Percentiles rank a stretch among this genome's conserved stretches.
Conservation (phyloP, 1,140 invertebrate species). For the Dinoponera quadriceps region DNA sequence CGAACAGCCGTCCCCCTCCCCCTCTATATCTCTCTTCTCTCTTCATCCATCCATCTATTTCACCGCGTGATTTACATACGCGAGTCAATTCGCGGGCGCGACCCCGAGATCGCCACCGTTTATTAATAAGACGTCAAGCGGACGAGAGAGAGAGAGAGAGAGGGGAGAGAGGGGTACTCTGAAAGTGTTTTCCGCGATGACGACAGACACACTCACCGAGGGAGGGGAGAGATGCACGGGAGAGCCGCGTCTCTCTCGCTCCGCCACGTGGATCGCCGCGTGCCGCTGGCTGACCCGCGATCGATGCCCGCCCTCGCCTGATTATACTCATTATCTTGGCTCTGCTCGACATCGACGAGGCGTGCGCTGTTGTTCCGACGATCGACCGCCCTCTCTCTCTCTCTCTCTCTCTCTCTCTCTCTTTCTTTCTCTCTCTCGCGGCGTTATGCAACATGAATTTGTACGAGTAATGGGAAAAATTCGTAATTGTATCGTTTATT, state of each 20-base stretch:
- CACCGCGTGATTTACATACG: constrained; percentile 64
- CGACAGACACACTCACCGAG: constrained; percentile 51
- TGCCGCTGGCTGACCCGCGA: background rate
- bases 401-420: too few species aligned
- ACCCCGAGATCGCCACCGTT: constrained; percentile 21
- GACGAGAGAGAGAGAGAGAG: constrained; percentile 39
- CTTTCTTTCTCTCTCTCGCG: too few species aligned
- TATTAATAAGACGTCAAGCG: constrained; percentile 62
- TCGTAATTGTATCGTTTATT: too few species aligned
- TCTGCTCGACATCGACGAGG: too few species aligned
- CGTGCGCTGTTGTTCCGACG: too few species aligned
- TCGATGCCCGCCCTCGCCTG: background rate
- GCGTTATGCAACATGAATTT: too few species aligned
- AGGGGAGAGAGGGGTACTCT: background rate
- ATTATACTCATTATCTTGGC: background rate
- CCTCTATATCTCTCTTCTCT: background rate
- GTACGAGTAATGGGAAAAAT: too few species aligned
- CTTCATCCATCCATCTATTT: background rate
- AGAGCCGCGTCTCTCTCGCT: background rate
- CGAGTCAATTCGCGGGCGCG: background rate
- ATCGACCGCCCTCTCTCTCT: too few species aligned
- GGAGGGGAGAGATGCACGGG: background rate
- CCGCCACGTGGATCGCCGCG: background rate
- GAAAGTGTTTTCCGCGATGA: constrained; percentile 49
- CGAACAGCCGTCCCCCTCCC: background rate